Base-by-base conservation (phyloP, 2,888 invertebrate species). In the Petrophora chlorosata region DNA sequence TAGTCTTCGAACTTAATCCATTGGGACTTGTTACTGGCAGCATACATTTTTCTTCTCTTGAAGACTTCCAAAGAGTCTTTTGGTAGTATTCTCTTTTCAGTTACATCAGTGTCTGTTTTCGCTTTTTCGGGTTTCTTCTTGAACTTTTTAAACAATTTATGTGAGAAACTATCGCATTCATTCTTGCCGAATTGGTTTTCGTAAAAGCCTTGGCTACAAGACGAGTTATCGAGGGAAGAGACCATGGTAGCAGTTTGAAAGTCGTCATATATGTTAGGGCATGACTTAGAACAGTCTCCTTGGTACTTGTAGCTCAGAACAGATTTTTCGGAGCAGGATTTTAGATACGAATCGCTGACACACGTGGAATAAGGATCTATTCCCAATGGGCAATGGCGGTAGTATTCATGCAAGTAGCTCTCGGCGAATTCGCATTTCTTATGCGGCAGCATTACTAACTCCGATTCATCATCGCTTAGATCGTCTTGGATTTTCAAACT, bases 51-150 rank as follows among this genome's bases (percentile, higher is more conserved):
- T 48, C 87, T 70, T 34, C 59, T 76, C 35, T 66, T 85, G 13
- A 66, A 76, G 1, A 87, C 87, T 70, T 80, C 82, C 0, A 84
- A 43, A 1, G 88, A 87, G 64, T 88, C 87, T 63, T 87, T 87
- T 0, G 86, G 85, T 2, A 63, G 26, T 0, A 74, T 12, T 30
- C 84, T 69, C 40, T 47, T 72, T 3, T 29, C 54, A n/a, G 23
- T n/a, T 0, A 44, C 14, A 8, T 46, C 48, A 16, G 58, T 34
- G 38, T 63, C 59, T n/a, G 51, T 30, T 25, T 58, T 53, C 1
- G 40, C 32, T 30, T 63, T 68, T 4, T 54, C 53, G 7, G 28
- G 29, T n/a, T 51, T 50, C 12, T 38, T 46, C 22, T 63, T 70
- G 2, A 69, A 60, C 50, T 63, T 80, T 7, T 45, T 59, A 0